These are phyloP conservation scores for Drosophila busckii DNA, from an alignment of 1,140 invertebrate genomes.

Conservation along the genomic window DNA sequence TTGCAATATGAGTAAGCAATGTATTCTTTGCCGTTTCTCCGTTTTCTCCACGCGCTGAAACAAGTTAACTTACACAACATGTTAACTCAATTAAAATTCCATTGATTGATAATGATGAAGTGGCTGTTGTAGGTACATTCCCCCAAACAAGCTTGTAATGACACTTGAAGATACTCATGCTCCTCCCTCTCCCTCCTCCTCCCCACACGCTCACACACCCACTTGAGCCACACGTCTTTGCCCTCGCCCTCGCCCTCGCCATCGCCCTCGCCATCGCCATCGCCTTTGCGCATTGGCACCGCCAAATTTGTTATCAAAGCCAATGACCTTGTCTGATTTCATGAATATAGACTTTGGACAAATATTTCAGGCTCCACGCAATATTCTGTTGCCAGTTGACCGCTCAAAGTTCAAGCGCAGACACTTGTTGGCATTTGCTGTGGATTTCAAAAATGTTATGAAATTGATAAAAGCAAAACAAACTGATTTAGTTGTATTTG, in stretches of 20 bases:
- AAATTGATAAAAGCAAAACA: no score
- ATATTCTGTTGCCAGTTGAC: constrained; percentile 11
- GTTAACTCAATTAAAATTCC: constrained; percentile 60
- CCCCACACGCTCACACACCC: neutral
- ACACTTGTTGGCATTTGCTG: no score
- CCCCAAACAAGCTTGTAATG: constrained; percentile 17
- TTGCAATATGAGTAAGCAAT: no score
- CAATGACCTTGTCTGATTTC: constrained; percentile 48
- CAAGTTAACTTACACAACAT: constrained; percentile 29
- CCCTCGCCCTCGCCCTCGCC: no score
- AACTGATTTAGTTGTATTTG: constrained; percentile 35
- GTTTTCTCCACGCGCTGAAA: no score
- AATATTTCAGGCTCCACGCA: constrained; percentile 7
- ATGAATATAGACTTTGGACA: constrained; percentile 8
- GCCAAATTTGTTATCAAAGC: constrained; percentile 48
- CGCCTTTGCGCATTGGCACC: no score
- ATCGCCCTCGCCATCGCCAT: no score
- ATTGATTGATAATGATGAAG: constrained; percentile 51
- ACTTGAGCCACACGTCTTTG: neutral
- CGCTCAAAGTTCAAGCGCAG: constrained; percentile 12
- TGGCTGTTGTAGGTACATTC: constrained; percentile 38
- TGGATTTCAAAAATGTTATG: no score
- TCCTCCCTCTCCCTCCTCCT: no score
- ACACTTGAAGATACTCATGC: constrained; percentile 39
- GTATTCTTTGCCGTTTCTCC: no score